Conservation (phyloP, 2,797 vertebrate species). For the Sus cebifrons region DNA sequence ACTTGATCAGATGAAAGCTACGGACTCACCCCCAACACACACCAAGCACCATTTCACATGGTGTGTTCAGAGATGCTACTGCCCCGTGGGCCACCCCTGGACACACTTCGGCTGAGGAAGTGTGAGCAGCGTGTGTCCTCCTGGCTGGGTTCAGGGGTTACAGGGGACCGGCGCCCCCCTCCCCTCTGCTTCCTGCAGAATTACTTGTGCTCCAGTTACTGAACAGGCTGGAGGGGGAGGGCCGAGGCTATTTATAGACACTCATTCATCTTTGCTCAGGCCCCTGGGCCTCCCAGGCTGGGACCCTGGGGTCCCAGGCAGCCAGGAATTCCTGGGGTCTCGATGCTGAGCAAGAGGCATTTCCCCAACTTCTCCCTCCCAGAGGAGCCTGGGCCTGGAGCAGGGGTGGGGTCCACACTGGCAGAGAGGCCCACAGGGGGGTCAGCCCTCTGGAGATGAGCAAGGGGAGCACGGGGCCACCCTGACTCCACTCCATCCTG, state of each 20-base stretch:
- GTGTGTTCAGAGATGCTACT: background rate
- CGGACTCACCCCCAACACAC: background rate
- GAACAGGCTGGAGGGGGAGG: background rate
- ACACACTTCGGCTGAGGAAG: background rate
- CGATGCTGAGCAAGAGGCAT: background rate
- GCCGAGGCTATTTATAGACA: conserved; percentile 82
- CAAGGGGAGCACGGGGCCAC: background rate
- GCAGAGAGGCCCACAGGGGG: background rate
- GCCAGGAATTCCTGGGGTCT: background rate
- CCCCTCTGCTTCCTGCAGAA: conserved; percentile 64
- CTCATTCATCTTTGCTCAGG: conserved; percentile 76
- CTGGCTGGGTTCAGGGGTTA: background rate
- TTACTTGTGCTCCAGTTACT: conserved; percentile 81
- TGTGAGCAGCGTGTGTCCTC: background rate
- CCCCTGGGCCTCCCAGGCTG: background rate
- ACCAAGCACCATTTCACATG: background rate
- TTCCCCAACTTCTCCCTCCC: background rate
- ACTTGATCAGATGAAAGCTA: background rate
- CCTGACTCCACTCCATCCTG: background rate
- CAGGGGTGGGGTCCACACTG: background rate
- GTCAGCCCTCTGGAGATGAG: background rate
- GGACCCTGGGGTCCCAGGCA: conserved; percentile 26
- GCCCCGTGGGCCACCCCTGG: background rate
- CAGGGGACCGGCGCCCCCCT: conserved; percentile 1
- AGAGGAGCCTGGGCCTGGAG: background rate